Evolutionary conservation across 2,113 vertebrate species (phyloP).

Genomic region (Ahaetulla prasina): DNA sequence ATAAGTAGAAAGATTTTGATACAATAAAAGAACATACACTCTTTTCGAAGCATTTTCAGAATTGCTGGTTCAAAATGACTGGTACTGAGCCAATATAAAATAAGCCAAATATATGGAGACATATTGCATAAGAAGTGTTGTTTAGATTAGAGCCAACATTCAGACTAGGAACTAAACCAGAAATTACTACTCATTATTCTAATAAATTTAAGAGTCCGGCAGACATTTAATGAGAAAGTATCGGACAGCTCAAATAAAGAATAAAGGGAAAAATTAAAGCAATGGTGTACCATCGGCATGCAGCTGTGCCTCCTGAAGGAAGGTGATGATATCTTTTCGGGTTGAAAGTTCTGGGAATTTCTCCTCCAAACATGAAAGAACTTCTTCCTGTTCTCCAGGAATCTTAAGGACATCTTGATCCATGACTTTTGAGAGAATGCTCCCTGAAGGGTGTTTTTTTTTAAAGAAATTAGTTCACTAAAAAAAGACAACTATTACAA

Average conservation of each 20-base stretch:
- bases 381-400: constrained; percentile 75
- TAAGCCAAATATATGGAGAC: background rate
- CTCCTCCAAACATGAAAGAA: constrained; percentile 73
- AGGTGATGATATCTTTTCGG: constrained; percentile 68
- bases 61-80: background rate
- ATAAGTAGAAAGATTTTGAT: background rate
- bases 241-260: background rate
- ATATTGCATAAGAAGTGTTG: background rate
- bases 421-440: constrained; percentile 76
- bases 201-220: background rate
- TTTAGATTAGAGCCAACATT: background rate
- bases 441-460: constrained; percentile 69
- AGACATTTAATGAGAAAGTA: background rate
- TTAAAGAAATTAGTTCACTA: constrained; percentile 16
- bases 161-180: background rate
- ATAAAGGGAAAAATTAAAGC: background rate
- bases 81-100: background rate
- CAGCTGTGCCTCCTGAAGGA: constrained; percentile 65
- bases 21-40: background rate
- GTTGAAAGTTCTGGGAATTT: constrained; percentile 73
- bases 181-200: background rate
- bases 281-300: constrained; percentile 61
- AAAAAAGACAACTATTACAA: background rate
- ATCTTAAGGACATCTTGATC: constrained; percentile 68
- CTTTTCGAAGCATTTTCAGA: background rate